Evolutionary conservation across 2,113 vertebrate genomes (phyloP).

Genomic region (Myotis yumanensis): DNA sequence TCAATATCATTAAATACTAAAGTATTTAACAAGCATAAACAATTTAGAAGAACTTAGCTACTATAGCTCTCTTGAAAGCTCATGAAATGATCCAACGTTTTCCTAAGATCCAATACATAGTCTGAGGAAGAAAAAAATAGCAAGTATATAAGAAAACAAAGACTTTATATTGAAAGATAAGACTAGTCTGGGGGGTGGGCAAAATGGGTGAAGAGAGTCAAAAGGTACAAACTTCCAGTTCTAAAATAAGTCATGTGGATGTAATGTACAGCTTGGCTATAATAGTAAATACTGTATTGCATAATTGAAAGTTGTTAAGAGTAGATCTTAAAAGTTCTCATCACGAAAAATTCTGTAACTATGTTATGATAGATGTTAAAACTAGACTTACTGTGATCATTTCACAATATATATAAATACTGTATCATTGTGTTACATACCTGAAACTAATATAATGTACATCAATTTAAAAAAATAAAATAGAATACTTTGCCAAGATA

Average conservation of each 20-base stretch:
- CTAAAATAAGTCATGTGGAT: background rate
- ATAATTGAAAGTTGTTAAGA: background rate
- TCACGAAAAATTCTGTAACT: background rate
- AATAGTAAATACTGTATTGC: background rate
- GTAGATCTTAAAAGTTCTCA: background rate
- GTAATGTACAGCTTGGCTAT: no score
- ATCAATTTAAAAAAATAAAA: background rate
- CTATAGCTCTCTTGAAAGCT: background rate
- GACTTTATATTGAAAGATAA: background rate
- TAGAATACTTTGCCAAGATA: background rate
- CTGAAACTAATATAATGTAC: background rate
- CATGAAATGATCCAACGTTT: background rate
- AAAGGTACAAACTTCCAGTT: background rate
- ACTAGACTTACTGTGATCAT: background rate
- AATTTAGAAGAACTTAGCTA: background rate
- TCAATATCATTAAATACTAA: background rate
- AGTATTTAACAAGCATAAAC: background rate
- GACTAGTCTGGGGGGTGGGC: background rate
- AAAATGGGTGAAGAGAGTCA: background rate
- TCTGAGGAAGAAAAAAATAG: background rate
- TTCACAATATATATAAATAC: background rate
- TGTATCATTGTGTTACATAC: background rate
- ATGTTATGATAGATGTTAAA: background rate
- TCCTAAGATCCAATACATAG: background rate
- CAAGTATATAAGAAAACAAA: background rate